Base-by-base conservation (phyloP, 2,113 vertebrate genomes). In the Dromiciops gliroides region DNA sequence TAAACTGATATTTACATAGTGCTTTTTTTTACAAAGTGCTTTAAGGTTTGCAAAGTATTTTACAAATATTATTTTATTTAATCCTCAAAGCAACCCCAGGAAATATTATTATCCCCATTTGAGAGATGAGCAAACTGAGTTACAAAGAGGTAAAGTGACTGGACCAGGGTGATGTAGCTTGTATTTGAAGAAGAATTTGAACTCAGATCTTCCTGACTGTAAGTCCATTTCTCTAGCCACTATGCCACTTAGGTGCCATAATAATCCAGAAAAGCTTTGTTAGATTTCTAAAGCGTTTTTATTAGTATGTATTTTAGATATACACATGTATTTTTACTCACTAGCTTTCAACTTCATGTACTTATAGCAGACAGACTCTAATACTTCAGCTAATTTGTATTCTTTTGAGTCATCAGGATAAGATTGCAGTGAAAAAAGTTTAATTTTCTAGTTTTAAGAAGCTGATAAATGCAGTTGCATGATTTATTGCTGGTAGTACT, bases 401-500 rank as follows among this genome's bases (percentile, higher is more conserved):
- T 23, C 48, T 90, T 60, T 28, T 50, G 49, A 95, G 92, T 6
- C 44, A 11, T 89, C 50, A 90, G 56, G 52, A 28, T 60, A 51
- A 14, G 10, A 94, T 48, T 48, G 48, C 49, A 26, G 50, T 95
- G 10, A 47, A 91, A 90, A 88, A 12, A 92, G 12, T 51, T 24
- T 23, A 89, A 8, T 60, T 89, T 93, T 91, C 24, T 50, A 49
- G 48, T 92, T 90, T 0, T 93, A 89, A 92, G 92, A 95, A 93
- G 96, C 89, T 7, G 95, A 89, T 50, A 93, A 93, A 93, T 2
- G 10, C 3, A 92, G 94, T 6, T 14, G 48, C 89, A n/a, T 51
- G 51, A 83, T 51, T 48, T 25, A 67, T 92, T 92, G 7, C 56
- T 93, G 94, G 48, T 51, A 19, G 53, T 44, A 51, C 14, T 3